Evolutionary conservation across 2,888 invertebrate species (phyloP).

Genomic region (Drosophila affinis): DNA sequence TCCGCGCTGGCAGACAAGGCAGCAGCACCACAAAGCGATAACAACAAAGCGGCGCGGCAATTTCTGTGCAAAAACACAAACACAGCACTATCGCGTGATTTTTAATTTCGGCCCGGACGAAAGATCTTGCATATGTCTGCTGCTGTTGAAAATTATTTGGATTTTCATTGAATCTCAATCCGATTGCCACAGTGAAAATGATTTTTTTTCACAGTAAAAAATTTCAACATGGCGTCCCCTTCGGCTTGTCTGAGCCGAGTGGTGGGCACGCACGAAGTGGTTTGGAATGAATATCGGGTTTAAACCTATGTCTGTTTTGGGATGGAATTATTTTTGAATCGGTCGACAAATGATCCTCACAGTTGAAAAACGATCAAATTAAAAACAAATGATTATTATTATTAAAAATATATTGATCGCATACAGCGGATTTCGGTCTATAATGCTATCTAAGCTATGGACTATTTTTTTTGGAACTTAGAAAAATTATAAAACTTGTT

Average conservation of each 20-base stretch:
- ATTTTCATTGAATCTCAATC: not conserved
- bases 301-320: conserved; percentile 11
- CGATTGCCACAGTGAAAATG: conserved; percentile 13
- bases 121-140: not conserved
- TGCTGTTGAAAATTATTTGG: not conserved
- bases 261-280: conserved; percentile 22
- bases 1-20: not conserved
- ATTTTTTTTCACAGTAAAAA: conserved; percentile 62
- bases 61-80: conserved; percentile 17
- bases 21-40: not conserved
- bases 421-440: not conserved
- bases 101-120: conserved; percentile 10
- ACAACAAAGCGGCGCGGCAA: conserved; percentile 49
- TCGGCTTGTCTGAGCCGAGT: conserved; percentile 57
- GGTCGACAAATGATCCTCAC: not conserved
- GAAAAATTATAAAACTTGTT: not conserved
- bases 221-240: conserved; percentile 75
- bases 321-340: not conserved
- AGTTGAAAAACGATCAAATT: not conserved
- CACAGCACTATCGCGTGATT: conserved; percentile 5
- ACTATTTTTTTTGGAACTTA: not conserved
- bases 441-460: not conserved
- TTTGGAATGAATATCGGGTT: conserved; percentile 53
- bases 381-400: not conserved
- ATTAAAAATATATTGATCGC: not conserved